Conservation (phyloP, 2,113 vertebrate species). For the Prinia subflava region DNA sequence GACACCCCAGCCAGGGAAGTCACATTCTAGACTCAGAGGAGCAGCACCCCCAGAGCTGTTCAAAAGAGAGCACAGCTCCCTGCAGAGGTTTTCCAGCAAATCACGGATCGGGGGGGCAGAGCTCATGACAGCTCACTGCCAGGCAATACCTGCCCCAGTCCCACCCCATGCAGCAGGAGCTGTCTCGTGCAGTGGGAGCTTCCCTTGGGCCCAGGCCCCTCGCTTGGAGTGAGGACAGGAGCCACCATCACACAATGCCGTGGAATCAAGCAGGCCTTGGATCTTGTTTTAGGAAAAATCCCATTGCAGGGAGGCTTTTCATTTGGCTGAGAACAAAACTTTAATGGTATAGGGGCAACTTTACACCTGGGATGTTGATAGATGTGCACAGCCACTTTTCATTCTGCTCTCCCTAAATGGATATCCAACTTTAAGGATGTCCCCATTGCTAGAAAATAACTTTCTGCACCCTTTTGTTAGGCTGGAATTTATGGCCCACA, state of each 20-base stretch:
- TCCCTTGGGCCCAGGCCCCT: not conserved
- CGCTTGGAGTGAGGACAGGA: not conserved
- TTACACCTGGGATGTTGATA: not conserved
- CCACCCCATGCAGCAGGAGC: not conserved
- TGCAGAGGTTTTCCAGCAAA: not conserved
- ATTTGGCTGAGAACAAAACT: not conserved
- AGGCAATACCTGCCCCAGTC: not conserved
- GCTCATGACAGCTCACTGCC: not conserved
- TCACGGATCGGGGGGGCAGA: not conserved
- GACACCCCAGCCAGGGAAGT: not conserved
- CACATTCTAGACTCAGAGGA: accelerated
- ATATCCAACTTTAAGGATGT: not conserved
- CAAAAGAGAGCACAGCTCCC: not conserved
- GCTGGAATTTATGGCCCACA: not conserved
- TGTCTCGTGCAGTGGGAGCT: not conserved
- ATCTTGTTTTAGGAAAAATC: not conserved
- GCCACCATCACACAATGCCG: not conserved
- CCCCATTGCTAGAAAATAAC: not conserved
- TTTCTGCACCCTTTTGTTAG: not conserved
- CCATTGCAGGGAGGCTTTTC: not conserved
- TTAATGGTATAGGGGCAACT: not conserved
- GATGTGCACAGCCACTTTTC: not conserved
- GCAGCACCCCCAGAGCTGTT: not conserved
- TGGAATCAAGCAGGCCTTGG: not conserved
- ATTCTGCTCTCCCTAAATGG: not conserved